phyloP scores from a whole-genome alignment of 2,113 vertebrate species.

The Lamprotornis superbus region DNA sequence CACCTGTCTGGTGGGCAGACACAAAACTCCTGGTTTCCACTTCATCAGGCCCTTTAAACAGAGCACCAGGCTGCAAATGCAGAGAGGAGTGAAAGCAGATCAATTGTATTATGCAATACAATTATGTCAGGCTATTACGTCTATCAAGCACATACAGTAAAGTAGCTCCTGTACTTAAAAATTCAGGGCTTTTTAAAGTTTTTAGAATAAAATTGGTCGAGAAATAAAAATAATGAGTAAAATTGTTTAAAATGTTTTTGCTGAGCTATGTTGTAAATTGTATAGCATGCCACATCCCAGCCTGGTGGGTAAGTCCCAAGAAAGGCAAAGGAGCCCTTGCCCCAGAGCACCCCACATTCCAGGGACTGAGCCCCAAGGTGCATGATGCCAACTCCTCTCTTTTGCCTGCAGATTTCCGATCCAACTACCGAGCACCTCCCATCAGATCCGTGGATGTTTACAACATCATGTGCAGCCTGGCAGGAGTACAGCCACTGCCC shows the following conservation, averaged over 20 bases:
- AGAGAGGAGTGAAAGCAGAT: neutral
- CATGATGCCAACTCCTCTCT: neutral
- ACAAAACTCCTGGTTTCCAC: neutral
- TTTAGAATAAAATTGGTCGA: neutral
- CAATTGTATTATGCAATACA: neutral
- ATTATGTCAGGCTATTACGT: neutral
- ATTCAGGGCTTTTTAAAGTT: neutral
- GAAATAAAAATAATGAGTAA: neutral
- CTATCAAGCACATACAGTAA: neutral
- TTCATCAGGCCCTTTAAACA: neutral
- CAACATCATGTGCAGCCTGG: conserved; percentile 87
- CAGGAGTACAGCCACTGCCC: conserved; percentile 82
- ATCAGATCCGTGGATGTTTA: conserved; percentile 90
- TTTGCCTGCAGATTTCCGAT: conserved; percentile 84
- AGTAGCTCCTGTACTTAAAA: neutral
- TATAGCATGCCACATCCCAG: neutral
- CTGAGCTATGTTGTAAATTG: neutral
- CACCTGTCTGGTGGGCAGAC: neutral
- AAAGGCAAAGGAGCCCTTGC: neutral
- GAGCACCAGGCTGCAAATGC: neutral
- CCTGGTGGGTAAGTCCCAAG: neutral
- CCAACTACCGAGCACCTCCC: conserved; percentile 79
- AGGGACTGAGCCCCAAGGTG: neutral
- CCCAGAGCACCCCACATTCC: rapidly evolving
- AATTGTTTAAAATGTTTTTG: neutral